A percentile compares a stretch with the other conserved stretches of the same genome.
Evolutionary conservation across 2,888 invertebrate genomes (phyloP).

Genomic region (Lapara coniferarum): DNA sequence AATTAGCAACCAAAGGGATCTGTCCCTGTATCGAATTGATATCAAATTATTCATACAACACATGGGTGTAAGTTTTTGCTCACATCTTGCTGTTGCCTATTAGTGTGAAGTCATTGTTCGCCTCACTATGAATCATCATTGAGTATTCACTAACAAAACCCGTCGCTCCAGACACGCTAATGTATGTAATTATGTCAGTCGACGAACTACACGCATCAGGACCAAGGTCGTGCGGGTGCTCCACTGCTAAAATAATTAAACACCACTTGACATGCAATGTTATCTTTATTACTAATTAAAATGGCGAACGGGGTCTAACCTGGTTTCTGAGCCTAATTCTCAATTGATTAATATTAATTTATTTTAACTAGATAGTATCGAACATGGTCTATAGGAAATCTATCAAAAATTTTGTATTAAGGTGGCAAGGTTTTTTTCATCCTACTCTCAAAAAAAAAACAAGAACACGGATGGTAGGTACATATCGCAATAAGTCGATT

Average conservation of each 20-base stretch:
- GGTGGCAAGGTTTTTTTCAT: no score
- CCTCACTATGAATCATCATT: slow-evolving; percentile 14
- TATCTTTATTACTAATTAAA: slow-evolving; percentile 19
- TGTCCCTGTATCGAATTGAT: slow-evolving; percentile 4
- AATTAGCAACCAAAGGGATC: not conserved
- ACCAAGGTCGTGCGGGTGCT: slow-evolving; percentile 1
- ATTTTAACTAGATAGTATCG: not conserved
- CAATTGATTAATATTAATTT: not conserved
- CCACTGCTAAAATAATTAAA: not conserved
- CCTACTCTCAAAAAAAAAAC: no score
- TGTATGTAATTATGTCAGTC: slow-evolving; percentile 21
- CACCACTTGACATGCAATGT: slow-evolving; percentile 8
- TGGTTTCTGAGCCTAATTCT: not conserved
- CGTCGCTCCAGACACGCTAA: slow-evolving; percentile 11
- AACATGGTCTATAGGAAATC: not conserved
- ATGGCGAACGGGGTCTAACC: not conserved
- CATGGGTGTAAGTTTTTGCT: not conserved
- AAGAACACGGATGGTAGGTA: no score
- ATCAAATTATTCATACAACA: slow-evolving; percentile 3
- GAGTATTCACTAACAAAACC: slow-evolving; percentile 9
- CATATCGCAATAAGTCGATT: no score
- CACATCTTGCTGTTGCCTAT: not conserved
- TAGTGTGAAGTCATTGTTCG: slow-evolving; percentile 18
- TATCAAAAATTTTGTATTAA: no score
- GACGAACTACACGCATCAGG: slow-evolving; percentile 2